Evolutionary conservation across 2,113 vertebrate genomes (phyloP).

Genomic region (Gymnobelideus leadbeateri): DNA sequence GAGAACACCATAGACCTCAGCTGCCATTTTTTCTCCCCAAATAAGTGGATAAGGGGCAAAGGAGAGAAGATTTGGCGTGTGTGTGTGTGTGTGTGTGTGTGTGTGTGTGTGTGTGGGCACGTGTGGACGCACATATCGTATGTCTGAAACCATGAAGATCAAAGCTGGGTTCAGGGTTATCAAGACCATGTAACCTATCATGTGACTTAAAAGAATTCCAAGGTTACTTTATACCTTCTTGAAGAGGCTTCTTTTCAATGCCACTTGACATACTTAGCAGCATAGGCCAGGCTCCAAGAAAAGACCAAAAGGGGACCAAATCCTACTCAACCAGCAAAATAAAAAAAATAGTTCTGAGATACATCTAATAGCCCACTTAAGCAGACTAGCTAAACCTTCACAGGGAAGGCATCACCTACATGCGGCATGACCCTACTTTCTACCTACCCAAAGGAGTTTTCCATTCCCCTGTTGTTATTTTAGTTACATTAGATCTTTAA

Average conservation of each 20-base stretch:
- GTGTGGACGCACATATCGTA: no score
- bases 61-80: not conserved
- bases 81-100: not conserved
- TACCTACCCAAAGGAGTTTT: slow-evolving; percentile 9
- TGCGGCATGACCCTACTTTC: slow-evolving; percentile 20
- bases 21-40: not conserved
- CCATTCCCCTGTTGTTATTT: slow-evolving; percentile 10
- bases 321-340: not conserved
- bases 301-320: slow-evolving; percentile 3
- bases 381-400: not conserved
- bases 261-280: not conserved
- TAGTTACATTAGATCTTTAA: slow-evolving; percentile 37
- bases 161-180: slow-evolving; percentile 6
- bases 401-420: not conserved
- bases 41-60: slow-evolving; percentile 47
- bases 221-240: not conserved
- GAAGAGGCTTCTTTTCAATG: not conserved
- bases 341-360: slow-evolving; percentile 21
- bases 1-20: slow-evolving; percentile 37
- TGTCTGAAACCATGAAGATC: slow-evolving; percentile 36
- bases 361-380: slow-evolving; percentile 1
- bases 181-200: not conserved
- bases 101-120: not conserved
- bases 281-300: not conserved
- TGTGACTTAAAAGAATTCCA: not conserved